Percentiles rank a stretch among this genome's conserved stretches.
Conservation (phyloP, 2,888 invertebrate genomes). For the Artemia sinica region DNA sequence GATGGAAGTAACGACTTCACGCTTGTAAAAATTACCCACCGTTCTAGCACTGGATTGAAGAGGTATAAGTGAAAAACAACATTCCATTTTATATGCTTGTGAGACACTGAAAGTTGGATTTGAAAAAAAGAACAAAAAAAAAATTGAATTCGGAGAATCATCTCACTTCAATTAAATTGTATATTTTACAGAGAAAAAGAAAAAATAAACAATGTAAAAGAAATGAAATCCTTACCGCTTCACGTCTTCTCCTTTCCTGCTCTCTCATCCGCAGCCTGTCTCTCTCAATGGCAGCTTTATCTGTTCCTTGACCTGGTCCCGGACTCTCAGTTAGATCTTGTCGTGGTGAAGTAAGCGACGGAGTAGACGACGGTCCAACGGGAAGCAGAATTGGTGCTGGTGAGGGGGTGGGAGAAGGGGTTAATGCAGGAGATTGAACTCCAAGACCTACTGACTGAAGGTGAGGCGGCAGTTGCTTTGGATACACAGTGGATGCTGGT, state of each 20-base stretch:
- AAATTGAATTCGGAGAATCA: too few species aligned
- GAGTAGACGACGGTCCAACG: not conserved
- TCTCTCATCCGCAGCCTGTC: conserved; percentile 55
- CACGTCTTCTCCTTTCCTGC: conserved; percentile 72
- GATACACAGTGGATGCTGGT: not conserved
- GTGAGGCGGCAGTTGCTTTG: conserved; percentile 6
- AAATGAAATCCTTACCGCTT: conserved; percentile 54
- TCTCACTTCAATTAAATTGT: too few species aligned
- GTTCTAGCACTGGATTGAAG: too few species aligned
- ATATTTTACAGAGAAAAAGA: too few species aligned
- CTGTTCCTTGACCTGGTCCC: conserved; percentile 17
- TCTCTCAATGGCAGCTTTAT: conserved; percentile 52
- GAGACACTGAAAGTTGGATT: too few species aligned
- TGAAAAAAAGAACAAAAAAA: too few species aligned
- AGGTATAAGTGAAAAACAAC: too few species aligned
- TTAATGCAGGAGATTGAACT: conserved; percentile 1
- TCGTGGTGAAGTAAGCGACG: conserved; percentile 16
- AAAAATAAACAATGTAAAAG: not conserved
- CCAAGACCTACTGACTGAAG: not conserved
- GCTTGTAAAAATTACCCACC: too few species aligned
- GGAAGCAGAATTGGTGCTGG: not conserved
- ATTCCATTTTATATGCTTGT: too few species aligned
- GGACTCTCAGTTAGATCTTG: conserved; percentile 25
- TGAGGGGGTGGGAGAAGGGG: conserved; percentile 5
- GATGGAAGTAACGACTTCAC: too few species aligned